Conservation (phyloP, 2,797 vertebrate genomes). For the Schizothorax lantsangensis region DNA sequence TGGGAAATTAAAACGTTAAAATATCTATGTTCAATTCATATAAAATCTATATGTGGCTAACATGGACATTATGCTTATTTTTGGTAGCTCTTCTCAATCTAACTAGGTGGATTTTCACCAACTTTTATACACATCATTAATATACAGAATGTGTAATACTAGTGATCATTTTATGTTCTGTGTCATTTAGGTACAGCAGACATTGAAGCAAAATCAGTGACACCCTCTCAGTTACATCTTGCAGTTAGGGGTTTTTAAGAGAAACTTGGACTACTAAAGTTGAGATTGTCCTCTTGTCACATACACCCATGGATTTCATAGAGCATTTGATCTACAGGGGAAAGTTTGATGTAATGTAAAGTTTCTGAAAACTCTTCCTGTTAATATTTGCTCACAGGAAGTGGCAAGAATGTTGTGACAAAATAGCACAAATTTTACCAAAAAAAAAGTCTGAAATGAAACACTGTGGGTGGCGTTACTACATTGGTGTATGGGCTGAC, state of each 20-base stretch:
- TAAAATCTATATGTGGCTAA: background rate
- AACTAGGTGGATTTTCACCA: background rate
- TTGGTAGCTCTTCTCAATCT: background rate
- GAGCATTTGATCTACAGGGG: background rate
- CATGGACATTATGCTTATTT: background rate
- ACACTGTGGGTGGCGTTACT: background rate
- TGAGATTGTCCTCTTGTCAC: background rate
- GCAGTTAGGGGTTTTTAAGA: background rate
- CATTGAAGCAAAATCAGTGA: background rate
- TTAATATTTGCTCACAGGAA: conserved; percentile 16
- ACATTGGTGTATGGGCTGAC: background rate
- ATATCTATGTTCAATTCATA: background rate
- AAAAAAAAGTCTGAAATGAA: background rate
- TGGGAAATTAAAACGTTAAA: background rate
- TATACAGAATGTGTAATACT: background rate
- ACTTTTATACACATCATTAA: background rate
- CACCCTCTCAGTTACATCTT: background rate
- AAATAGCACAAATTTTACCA: background rate
- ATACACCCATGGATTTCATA: background rate
- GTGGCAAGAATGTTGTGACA: background rate
- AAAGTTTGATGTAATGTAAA: background rate
- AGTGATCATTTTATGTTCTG: background rate
- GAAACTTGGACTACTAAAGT: background rate
- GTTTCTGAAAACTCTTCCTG: background rate
- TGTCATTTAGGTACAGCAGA: background rate